Conservation (phyloP, 2,113 vertebrate genomes). For the Calidris pygmaea region DNA sequence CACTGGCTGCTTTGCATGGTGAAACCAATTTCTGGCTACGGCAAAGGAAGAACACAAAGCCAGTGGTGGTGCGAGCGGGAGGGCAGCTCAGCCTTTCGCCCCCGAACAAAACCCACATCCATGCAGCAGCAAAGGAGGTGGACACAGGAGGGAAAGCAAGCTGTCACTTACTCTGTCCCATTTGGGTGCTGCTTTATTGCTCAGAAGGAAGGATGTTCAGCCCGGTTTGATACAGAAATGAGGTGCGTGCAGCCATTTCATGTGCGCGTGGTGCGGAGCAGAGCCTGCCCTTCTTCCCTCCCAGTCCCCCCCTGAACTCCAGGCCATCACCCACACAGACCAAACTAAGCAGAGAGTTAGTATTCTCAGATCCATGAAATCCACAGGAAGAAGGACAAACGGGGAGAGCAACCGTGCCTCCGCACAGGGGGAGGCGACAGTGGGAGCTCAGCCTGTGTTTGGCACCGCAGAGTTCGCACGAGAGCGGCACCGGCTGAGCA, state of each 20-base stretch:
- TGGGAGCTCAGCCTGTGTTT: background rate
- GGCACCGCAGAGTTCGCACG: background rate
- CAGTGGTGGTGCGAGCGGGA: accelerated
- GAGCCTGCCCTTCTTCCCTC: background rate
- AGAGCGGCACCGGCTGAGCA: accelerated
- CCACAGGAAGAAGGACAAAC: background rate
- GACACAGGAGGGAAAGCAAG: background rate
- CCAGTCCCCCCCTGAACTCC: background rate
- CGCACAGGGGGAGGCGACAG: background rate
- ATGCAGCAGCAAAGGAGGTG: background rate
- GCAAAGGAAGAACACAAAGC: background rate
- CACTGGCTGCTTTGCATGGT: background rate
- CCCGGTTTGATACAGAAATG: background rate
- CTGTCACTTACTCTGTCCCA: background rate
- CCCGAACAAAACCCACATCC: background rate
- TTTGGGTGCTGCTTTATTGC: background rate
- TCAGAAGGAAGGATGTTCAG: background rate
- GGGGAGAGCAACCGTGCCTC: background rate
- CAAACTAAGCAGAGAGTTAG: background rate
- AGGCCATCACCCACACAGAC: background rate
- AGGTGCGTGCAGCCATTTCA: background rate
- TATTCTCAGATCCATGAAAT: background rate
- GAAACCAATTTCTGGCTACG: background rate
- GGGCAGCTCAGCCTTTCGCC: background rate
- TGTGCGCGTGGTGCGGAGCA: background rate